These are phyloP conservation scores for Atethmia centrago DNA, from an alignment of 2,888 invertebrate species.

Conservation along the genomic window DNA sequence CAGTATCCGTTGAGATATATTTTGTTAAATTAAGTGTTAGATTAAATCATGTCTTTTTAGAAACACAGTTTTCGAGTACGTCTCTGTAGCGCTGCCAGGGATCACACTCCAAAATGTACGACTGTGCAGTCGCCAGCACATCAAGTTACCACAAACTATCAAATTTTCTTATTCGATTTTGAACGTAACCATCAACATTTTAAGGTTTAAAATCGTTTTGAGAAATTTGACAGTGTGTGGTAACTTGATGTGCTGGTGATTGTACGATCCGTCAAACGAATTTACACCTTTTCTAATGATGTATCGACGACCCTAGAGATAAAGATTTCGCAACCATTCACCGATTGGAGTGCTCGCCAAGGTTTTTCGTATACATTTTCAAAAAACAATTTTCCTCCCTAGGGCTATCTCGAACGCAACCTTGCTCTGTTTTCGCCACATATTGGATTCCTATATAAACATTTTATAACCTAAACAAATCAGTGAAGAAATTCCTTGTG, in stretches of 20 bases:
- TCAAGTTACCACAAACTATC: too few relatives aligned
- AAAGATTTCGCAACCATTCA: constrained; percentile 63
- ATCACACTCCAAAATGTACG: constrained; percentile 14
- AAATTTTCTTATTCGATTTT: too few relatives aligned
- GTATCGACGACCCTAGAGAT: constrained; percentile 66
- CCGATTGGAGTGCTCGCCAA: constrained; percentile 73
- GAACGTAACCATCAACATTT: too few relatives aligned
- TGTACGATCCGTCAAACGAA: constrained; percentile 38
- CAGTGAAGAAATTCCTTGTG: constrained; percentile 43
- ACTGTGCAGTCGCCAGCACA: too few relatives aligned
- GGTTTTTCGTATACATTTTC: constrained; percentile 77
- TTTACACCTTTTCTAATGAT: constrained; percentile 60
- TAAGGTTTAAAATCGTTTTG: too few relatives aligned
- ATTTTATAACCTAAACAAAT: constrained; percentile 58
- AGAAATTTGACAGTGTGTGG: too few relatives aligned
- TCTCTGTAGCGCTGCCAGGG: neutral
- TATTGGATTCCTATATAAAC: constrained; percentile 57
- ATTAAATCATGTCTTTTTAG: too few relatives aligned
- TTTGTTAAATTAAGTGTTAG: neutral
- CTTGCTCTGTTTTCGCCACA: constrained; percentile 65
- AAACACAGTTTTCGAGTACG: neutral
- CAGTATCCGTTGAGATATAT: too few relatives aligned
- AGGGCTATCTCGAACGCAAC: constrained; percentile 63
- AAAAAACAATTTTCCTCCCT: constrained; percentile 76
- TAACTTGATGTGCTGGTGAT: too few relatives aligned